Base-by-base conservation (phyloP, 2,113 vertebrate species). In the Passerina amoena region DNA sequence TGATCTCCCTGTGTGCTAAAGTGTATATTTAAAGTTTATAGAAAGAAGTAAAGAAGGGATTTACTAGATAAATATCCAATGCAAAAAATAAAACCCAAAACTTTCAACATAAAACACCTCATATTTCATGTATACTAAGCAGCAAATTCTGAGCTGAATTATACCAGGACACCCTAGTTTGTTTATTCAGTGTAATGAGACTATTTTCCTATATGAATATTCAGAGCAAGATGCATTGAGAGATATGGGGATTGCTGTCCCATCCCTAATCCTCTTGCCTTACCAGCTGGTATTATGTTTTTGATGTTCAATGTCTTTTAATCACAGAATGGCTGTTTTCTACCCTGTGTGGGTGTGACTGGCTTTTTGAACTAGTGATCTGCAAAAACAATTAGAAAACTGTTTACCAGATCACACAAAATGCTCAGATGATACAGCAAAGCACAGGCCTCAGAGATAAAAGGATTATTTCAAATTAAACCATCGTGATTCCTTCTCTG, bases 361-460 rank as follows among this genome's bases (percentile, higher is more conserved):
- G 64, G 53, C n/a, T 85, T 89, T 96, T 89, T 71, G 60, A 94
- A 72, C 57, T 63, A 89, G 75, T 45, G 27, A 85, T 73, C 85
- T 90, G 54, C 88, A 93, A n/a, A 95, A 97, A 48, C 90, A 91
- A 95, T 94, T 96, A 94, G 80, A 51, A 92, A 64, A 53, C 70
- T 89, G 48, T 91, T 97, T 92, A 92, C 40, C 77, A 82, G 94
- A 97, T 97, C 82, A 95, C 42, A 87, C 21, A 66, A 72, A 94
- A 82, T 31, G 18, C 57, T 83, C 63, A 88, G 72, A 68, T 1
- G 23, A 59, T 69, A 80, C 59, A 35, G 45, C 84, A 93, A 93
- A 90, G 38, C 54, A 82, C 65, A 94, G 33, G 19, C 16, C 76
- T 79, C 31, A 33, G 47, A 96, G 84, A 69, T 33, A 57, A 82